Base-by-base conservation (phyloP, 2,888 invertebrate species). In the Mesorhabditis sp. region DNA sequence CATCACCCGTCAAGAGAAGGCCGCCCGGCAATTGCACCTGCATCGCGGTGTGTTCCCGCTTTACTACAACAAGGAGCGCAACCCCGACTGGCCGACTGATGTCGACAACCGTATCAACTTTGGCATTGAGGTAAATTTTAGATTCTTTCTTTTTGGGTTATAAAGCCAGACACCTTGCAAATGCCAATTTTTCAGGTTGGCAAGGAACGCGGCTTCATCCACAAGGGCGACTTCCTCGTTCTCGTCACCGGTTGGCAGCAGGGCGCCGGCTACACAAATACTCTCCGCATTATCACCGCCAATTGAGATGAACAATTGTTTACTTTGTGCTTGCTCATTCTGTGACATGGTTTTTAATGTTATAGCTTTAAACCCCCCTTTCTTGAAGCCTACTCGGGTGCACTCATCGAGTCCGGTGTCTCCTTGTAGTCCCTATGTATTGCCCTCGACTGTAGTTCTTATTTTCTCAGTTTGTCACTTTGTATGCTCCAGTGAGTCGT, bases 191-290 rank as follows among this genome's bases (percentile, higher is more conserved):
- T 10, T 7, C 28, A 28, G 28, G 74, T 93, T 50, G 79, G 78
- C 67, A 92, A 92, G 86, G 89, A 90, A 76, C 91, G 92, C 81
- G 92, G 92, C 66, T 94, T 97, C 89, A 89, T 97, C 84, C 91
- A 91, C 85, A 87, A 90, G 44, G 93, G 93, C 4, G 95, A 96
- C 88, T 90, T 92, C 50, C 91, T 97, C 6, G 91, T 97, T 62
- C 91, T 96, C 73, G 92, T 98, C 70, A 98, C 96, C 62, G 97
- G 97, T 82, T 97, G 96, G 96, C 91, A 79, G 67, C 77, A 84
- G 67, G 86, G 81, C 71, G 79, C 79, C 66, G 88, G 88, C 44
- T 86, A 80, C 73, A 88, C 88, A 44, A 88, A 88, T 80, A 88
- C 88, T 5, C 78, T 88, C 72, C 84, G 88, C 67, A 82, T 88